These are phyloP conservation scores for Caerostris darwini DNA, from an alignment of 1,140 invertebrate genomes.

Conservation along the genomic window DNA sequence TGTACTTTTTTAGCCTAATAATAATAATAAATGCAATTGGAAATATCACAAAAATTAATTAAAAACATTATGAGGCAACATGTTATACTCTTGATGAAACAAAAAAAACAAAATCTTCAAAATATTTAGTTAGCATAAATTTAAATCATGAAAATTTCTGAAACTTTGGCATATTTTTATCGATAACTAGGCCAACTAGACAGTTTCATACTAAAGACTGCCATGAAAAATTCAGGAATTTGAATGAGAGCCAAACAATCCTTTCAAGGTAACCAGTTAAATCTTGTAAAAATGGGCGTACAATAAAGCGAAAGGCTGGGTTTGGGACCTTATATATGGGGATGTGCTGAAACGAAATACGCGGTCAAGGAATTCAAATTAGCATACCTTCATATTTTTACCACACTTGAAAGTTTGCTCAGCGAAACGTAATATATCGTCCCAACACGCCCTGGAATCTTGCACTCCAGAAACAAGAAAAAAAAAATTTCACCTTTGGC, in stretches of 20 bases:
- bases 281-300: neutral
- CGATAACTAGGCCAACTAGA: neutral
- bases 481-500: neutral
- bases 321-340: neutral
- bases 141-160: too few relatives aligned
- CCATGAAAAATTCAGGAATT: neutral
- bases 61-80: too few relatives aligned
- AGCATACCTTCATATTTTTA: neutral
- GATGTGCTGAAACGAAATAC: neutral
- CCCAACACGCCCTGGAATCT: neutral
- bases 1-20: too few relatives aligned
- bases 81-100: too few relatives aligned
- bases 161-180: neutral
- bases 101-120: too few relatives aligned
- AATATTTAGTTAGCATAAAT: too few relatives aligned
- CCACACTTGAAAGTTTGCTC: neutral
- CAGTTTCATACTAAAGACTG: neutral
- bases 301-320: neutral
- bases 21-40: too few relatives aligned
- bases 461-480: neutral
- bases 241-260: neutral
- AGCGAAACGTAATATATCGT: neutral
- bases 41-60: too few relatives aligned
- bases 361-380: constrained; percentile 25
- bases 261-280: neutral